Evolutionary conservation across 1,140 invertebrate genomes (phyloP).

Genomic region (Helicoverpa zea): DNA sequence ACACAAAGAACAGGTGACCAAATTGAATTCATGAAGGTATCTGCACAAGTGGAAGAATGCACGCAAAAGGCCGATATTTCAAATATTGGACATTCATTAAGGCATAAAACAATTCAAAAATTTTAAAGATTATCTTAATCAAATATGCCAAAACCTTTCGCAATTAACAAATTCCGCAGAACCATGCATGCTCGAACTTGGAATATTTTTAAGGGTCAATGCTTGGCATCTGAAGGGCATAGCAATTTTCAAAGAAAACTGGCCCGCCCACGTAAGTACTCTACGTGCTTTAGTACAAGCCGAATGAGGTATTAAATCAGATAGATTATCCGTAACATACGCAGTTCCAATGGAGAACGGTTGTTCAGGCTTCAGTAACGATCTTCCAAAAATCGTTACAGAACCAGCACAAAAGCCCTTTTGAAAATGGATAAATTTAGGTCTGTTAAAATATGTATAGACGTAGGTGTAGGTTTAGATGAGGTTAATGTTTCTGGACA

Average conservation of each 20-base stretch:
- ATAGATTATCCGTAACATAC: not conserved
- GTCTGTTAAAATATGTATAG: no score
- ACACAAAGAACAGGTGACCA: not conserved
- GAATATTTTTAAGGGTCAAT: constrained; percentile 15
- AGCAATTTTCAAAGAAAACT: constrained; percentile 30
- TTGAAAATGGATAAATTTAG: no score
- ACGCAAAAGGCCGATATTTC: no score
- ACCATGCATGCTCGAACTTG: constrained; percentile 1
- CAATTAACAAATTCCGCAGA: constrained; percentile 6
- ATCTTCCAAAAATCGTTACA: no score
- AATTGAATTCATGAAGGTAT: no score
- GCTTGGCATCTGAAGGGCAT: constrained; percentile 1
- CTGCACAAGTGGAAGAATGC: no score
- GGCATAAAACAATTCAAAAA: not conserved
- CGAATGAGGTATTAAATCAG: not conserved
- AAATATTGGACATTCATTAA: no score
- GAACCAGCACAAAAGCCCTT: no score
- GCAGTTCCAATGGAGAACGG: not conserved
- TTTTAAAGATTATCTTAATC: not conserved
- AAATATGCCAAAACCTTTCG: constrained; percentile 21
- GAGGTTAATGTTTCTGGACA: no score
- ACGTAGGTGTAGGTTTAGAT: no score
- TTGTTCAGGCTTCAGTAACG: no score
- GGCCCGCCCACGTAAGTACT: not conserved
- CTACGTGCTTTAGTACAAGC: not conserved